Conservation (phyloP, 2,113 vertebrate genomes). For the Gymnorhina tibicen region DNA sequence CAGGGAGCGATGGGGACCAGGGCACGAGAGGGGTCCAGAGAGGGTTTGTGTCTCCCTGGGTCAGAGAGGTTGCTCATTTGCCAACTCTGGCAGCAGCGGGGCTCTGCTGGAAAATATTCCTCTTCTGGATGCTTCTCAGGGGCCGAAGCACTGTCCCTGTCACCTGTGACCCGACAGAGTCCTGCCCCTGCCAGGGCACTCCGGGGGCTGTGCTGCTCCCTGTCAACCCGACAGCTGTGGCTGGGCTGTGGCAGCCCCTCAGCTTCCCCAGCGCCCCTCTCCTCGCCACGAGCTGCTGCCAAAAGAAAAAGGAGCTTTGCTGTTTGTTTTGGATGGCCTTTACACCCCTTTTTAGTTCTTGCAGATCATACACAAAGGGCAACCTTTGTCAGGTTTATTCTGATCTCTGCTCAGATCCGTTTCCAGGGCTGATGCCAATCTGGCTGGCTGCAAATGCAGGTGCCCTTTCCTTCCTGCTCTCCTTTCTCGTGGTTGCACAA, state of each 20-base stretch:
- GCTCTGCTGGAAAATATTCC: background rate
- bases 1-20: background rate
- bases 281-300: background rate
- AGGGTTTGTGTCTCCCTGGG: background rate
- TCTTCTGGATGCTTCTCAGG: background rate
- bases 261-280: background rate
- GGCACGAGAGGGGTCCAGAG: rapidly evolving
- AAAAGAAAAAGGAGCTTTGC: background rate
- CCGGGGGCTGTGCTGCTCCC: background rate
- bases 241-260: background rate
- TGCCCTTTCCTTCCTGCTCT: background rate
- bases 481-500: background rate
- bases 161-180: rapidly evolving
- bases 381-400: background rate
- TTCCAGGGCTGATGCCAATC: background rate
- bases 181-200: background rate
- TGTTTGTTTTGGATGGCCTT: background rate
- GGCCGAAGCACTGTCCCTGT: background rate
- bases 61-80: background rate
- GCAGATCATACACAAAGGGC: background rate
- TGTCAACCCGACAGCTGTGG: rapidly evolving
- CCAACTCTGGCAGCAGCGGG: rapidly evolving
- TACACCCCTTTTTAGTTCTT: background rate
- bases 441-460: background rate
- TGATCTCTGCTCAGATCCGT: background rate